Percentiles rank a stretch among this genome's conserved stretches.
These are phyloP conservation scores for Yoshiicerus persimilis DNA, from an alignment of 1,140 invertebrate genomes.

Conservation along the genomic window DNA sequence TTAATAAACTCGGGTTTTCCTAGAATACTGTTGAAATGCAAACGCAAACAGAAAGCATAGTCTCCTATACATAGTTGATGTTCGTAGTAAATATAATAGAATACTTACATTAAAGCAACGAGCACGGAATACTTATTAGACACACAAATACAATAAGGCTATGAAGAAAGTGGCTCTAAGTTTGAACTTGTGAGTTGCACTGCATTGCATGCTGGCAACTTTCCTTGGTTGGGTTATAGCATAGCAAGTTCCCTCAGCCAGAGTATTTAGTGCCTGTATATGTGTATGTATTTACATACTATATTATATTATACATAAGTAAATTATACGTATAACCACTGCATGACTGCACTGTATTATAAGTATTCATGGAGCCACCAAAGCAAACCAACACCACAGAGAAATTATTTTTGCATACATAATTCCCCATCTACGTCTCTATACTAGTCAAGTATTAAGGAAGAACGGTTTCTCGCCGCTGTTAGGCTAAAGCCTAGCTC, in stretches of 20 bases:
- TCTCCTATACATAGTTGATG: neutral
- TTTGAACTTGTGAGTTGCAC: neutral
- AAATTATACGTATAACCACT: neutral
- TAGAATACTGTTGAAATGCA: neutral
- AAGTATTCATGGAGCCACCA: neutral
- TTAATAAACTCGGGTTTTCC: neutral
- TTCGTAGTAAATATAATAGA: neutral
- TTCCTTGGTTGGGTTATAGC: neutral
- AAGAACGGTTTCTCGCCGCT: neutral
- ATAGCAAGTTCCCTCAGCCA: neutral
- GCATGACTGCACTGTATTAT: neutral
- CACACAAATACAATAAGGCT: neutral
- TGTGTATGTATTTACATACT: neutral
- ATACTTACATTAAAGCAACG: neutral
- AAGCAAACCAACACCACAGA: conserved; percentile 9
- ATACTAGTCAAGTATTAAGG: neutral
- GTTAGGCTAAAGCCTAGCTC: neutral
- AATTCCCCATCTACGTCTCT: neutral
- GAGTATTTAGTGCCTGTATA: neutral
- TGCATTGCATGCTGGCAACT: neutral
- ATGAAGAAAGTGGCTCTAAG: neutral
- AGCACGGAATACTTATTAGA: neutral
- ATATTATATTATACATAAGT: neutral
- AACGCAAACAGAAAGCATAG: neutral
- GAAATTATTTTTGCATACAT: conserved; percentile 15